Evolutionary conservation across 2,113 vertebrate species (phyloP).

Genomic region (Tor tambroides): DNA sequence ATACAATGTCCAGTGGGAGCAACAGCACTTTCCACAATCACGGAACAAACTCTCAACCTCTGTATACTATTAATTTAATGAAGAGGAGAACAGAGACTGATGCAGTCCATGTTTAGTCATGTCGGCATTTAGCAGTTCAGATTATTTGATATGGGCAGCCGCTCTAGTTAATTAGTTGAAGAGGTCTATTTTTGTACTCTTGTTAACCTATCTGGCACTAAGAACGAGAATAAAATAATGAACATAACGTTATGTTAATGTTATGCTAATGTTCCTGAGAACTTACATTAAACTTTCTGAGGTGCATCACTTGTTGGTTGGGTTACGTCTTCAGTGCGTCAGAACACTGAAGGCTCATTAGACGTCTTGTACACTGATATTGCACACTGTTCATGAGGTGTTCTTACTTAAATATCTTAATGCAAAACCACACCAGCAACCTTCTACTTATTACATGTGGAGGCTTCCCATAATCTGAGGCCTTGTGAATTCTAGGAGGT

Average conservation of each 20-base stretch:
- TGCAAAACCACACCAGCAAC: conserved; percentile 29
- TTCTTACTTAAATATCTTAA: background rate
- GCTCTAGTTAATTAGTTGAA: conserved; percentile 67
- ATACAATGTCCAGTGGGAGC: background rate
- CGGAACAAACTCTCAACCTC: background rate
- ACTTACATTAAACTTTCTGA: background rate
- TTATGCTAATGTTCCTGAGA: conserved; percentile 4
- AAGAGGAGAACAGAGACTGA: background rate
- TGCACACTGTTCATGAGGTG: background rate
- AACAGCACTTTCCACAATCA: background rate
- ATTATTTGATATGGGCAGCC: conserved; percentile 63
- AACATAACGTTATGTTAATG: conserved; percentile 1
- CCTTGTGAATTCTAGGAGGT: conserved; percentile 44
- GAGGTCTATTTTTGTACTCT: conserved; percentile 66
- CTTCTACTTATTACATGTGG: conserved; percentile 35
- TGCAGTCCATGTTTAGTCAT: conserved; percentile 66
- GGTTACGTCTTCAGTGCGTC: background rate
- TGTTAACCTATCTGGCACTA: conserved; percentile 66
- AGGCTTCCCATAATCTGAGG: conserved; percentile 16
- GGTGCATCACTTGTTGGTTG: background rate
- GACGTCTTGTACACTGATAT: conserved; percentile 31
- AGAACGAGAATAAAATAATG: conserved; percentile 62
- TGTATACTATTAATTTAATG: background rate
- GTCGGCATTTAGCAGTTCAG: conserved; percentile 58
- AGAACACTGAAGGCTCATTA: background rate